Evolutionary conservation across 2,113 vertebrate genomes (phyloP).

Genomic region (Python bivittatus): DNA sequence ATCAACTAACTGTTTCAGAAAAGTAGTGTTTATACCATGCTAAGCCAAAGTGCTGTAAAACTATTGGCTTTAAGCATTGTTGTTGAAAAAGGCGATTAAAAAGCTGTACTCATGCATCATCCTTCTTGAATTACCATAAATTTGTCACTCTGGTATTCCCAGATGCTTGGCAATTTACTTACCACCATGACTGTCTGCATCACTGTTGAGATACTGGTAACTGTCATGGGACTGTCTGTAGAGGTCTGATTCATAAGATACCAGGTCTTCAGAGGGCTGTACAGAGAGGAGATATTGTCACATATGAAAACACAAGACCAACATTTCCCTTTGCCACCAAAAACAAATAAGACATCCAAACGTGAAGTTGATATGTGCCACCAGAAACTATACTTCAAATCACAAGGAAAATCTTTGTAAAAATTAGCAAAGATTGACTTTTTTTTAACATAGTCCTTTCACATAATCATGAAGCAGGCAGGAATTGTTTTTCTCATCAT

Average conservation of each 20-base stretch:
- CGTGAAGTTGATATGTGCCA: neutral
- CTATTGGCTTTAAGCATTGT: neutral
- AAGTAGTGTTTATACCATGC: neutral
- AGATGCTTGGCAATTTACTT: constrained; percentile 61
- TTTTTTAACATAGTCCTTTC: neutral
- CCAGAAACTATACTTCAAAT: neutral
- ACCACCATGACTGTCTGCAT: constrained; percentile 91
- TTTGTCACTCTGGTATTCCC: neutral
- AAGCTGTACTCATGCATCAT: neutral
- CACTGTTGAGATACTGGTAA: constrained; percentile 88
- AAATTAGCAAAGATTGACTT: neutral
- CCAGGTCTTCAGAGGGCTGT: constrained; percentile 91
- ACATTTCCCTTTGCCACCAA: constrained; percentile 15
- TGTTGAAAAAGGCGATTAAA: neutral
- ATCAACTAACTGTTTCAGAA: neutral
- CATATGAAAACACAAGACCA: constrained; percentile 38
- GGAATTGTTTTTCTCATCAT: neutral
- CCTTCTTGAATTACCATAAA: neutral
- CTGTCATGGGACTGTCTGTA: constrained; percentile 89
- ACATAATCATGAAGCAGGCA: neutral
- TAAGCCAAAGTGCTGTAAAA: neutral
- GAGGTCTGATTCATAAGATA: constrained; percentile 88
- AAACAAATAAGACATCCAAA: neutral
- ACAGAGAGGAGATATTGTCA: constrained; percentile 63
- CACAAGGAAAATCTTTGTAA: constrained; percentile 26